phyloP scores from a whole-genome alignment of 1,140 invertebrate species.

The Megalopta genalis region DNA sequence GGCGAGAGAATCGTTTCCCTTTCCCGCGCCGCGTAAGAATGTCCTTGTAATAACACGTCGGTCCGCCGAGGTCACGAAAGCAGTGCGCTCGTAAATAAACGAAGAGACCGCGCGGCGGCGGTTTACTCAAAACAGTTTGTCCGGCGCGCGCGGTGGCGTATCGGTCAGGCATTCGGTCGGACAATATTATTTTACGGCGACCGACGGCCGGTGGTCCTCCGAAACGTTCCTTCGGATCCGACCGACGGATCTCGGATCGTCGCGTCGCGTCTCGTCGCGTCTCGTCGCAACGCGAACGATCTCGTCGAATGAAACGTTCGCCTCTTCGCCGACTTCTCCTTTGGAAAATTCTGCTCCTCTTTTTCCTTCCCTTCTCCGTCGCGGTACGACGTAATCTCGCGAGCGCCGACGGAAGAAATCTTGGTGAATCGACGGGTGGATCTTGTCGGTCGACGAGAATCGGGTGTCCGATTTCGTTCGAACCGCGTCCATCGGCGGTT shows the following conservation, averaged over 20 bases:
- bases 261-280: neutral
- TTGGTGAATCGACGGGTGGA: too few relatives aligned
- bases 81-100: slow-evolving; percentile 61
- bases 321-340: too few relatives aligned
- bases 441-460: neutral
- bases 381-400: too few relatives aligned
- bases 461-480: neutral
- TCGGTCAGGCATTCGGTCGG: slow-evolving; percentile 56
- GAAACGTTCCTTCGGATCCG: slow-evolving; percentile 37
- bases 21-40: slow-evolving; percentile 41
- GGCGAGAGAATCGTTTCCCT: slow-evolving; percentile 44
- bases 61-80: slow-evolving; percentile 45
- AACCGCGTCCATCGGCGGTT: neutral
- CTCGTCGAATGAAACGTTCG: too few relatives aligned
- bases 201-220: slow-evolving; percentile 8
- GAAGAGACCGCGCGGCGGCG: slow-evolving; percentile 29
- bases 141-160: slow-evolving; percentile 10
- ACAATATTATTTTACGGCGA: slow-evolving; percentile 68
- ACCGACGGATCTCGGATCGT: slow-evolving; percentile 35
- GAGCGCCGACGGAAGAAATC: neutral
- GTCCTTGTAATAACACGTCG: slow-evolving; percentile 67
- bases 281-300: too few relatives aligned
- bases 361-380: too few relatives aligned
- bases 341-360: too few relatives aligned
- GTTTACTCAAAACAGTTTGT: slow-evolving; percentile 57